Base-by-base conservation (phyloP, 2,888 invertebrate genomes). In the Micoletzkya japonica region DNA sequence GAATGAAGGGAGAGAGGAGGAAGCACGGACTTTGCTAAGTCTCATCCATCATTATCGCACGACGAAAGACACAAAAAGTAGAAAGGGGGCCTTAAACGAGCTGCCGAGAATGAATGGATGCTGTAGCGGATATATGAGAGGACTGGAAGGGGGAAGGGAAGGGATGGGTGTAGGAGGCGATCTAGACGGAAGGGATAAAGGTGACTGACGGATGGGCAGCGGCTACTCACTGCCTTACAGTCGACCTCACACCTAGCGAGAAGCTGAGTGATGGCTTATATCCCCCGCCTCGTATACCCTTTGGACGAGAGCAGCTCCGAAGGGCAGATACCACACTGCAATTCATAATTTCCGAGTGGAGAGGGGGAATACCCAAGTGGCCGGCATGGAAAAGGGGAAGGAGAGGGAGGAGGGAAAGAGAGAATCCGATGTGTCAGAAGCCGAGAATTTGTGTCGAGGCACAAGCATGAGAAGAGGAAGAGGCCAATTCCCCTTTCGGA, bases 281-380 rank as follows among this genome's bases (percentile, higher is more conserved):
- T n/a, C n/a, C n/a, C n/a, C n/a, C n/a, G n/a, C n/a, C n/a, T n/a
- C n/a, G n/a, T n/a, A n/a, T n/a, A n/a, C n/a, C n/a, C n/a, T n/a
- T n/a, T n/a, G n/a, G n/a, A n/a, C n/a, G n/a, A n/a, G n/a, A n/a
- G n/a, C n/a, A n/a, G n/a, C n/a, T n/a, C n/a, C n/a, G n/a, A n/a
- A n/a, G n/a, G n/a, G n/a, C n/a, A n/a, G n/a, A n/a, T n/a, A n/a
- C n/a, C n/a, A n/a, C n/a, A n/a, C n/a, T n/a, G 64, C 64, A 66
- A 66, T 66, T 66, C 64, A 66, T 66, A 66, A 66, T 34, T 44
- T 44, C 39, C 37, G 64, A 52, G 54, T 44, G 39, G 39, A 10
- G 57, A 30, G 57, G 28, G 34, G 39, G 54, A 66, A 66, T 66
- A 66, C 64, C 64, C 64, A 54, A 66, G 64, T 66, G 64, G 39